Evolutionary conservation across 2,113 vertebrate genomes (phyloP), one percentile per base, ranked within the genome.

Genomic region (Thinocorus orbignyianus): DNA sequence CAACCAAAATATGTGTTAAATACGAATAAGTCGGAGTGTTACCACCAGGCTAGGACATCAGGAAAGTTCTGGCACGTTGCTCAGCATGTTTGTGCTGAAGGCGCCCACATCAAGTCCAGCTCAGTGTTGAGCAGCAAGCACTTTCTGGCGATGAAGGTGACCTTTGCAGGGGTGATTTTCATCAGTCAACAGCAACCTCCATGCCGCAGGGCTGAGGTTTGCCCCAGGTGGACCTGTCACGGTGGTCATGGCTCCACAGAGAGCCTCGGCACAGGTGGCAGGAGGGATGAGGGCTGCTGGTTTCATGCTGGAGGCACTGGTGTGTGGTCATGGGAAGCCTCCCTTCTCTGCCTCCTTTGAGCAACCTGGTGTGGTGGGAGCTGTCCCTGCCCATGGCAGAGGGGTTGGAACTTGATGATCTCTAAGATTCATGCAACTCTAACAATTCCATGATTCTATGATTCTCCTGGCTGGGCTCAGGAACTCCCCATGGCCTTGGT

Each of bases 191-290:
- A 30, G 8, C 57, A 26, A 20, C 1, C 1, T 8, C 37, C 19
- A 10, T 28, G 22, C 11, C 7, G 1, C 58, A 20, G 72, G 55
- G 44, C 39, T 6, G 11, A 7, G 5, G 16, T 22, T 16, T 64
- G 71, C 31, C 17, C 0, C 0, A 0, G 33, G 19, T 10, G 54
- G 22, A 10, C 13, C 35, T 31, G 57, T 44, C 51, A 35, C 0
- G 0, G 20, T 0, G 1, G 24, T 33, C 30, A 2, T 44, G 17
- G 73, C 73, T 52, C 44, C 5, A 1, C 5, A 1, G 16, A 39
- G 33, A 41, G 23, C 54, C 54, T 10, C 5, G 23, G 55, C 18
- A 3, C 8, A 1, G 24, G 58, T 18, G 46, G 54, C 48, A 54
- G 61, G 42, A 42, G 37, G 19, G 37, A 15, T 0, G 2, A n/a